Evolutionary conservation across 2,888 invertebrate species (phyloP).

Genomic region (Drosophila bunnanda): DNA sequence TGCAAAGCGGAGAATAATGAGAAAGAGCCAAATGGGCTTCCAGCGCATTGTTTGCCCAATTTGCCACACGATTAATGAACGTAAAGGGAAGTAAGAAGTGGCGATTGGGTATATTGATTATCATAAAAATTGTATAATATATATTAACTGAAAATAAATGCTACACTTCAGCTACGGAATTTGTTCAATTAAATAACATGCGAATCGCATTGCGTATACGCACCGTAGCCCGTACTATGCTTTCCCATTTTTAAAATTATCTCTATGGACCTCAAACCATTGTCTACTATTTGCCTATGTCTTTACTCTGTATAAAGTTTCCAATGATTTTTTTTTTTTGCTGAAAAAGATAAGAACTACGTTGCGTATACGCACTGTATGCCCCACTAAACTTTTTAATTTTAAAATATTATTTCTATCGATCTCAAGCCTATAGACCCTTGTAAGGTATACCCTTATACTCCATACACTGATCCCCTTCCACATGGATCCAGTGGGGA

Average conservation of each 20-base stretch:
- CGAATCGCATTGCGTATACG: neutral
- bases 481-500: constrained; percentile 1
- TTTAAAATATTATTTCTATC: neutral
- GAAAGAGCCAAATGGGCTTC: constrained; percentile 46
- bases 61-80: constrained; percentile 28
- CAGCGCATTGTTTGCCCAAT: constrained; percentile 48
- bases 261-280: neutral
- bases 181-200: neutral
- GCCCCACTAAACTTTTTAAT: neutral
- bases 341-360: no score
- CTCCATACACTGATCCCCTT: neutral
- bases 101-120: constrained; percentile 10
- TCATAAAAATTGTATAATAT: neutral
- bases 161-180: neutral
- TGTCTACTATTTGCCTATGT: no score
- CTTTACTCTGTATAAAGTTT: neutral
- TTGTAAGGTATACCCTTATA: neutral
- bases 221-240: neutral
- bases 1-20: constrained; percentile 60
- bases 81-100: neutral
- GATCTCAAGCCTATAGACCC: neutral
- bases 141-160: no score
- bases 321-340: no score
- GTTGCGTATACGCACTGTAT: constrained; percentile 4
- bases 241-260: neutral